Evolutionary conservation across 2,888 invertebrate species (phyloP).

Genomic region (Pristionchus japonicus): DNA sequence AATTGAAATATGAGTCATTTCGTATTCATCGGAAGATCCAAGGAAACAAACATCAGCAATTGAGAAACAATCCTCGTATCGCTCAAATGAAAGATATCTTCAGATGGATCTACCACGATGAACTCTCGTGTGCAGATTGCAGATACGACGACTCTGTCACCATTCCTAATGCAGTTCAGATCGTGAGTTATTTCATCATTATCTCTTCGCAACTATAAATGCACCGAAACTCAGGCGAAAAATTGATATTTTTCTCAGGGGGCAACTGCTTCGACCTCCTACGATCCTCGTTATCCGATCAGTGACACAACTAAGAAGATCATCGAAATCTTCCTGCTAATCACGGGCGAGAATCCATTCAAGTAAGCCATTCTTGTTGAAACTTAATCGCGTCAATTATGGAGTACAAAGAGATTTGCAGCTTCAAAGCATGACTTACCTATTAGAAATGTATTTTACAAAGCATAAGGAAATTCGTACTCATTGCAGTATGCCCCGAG

Average conservation of each 20-base stretch:
- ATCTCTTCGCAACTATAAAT: background rate
- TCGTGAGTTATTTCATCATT: conserved; percentile 50
- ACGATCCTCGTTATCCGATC: conserved; percentile 63
- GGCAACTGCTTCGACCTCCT: conserved; percentile 60
- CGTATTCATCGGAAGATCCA: too few species aligned
- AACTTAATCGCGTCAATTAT: too few species aligned
- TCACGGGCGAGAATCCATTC: conserved; percentile 65
- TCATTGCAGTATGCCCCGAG: conserved; percentile 58
- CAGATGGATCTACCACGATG: conserved; percentile 50
- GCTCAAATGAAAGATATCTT: too few species aligned
- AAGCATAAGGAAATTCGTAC: too few species aligned
- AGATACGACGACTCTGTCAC: conserved; percentile 57
- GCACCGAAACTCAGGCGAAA: background rate
- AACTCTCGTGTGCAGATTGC: conserved; percentile 62
- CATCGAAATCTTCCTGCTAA: conserved; percentile 55
- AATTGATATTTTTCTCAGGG: conserved; percentile 54
- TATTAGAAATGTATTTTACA: too few species aligned
- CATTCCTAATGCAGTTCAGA: conserved; percentile 65
- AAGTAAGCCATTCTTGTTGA: conserved; percentile 50
- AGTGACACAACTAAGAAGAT: conserved; percentile 51
- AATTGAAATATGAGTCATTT: too few species aligned
- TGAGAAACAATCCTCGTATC: too few species aligned
- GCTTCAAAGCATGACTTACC: too few species aligned
- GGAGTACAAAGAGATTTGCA: too few species aligned
- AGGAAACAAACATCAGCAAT: background rate